phyloP scores from a whole-genome alignment of 2,113 vertebrate species.

The Hippocampus mohnikei region DNA sequence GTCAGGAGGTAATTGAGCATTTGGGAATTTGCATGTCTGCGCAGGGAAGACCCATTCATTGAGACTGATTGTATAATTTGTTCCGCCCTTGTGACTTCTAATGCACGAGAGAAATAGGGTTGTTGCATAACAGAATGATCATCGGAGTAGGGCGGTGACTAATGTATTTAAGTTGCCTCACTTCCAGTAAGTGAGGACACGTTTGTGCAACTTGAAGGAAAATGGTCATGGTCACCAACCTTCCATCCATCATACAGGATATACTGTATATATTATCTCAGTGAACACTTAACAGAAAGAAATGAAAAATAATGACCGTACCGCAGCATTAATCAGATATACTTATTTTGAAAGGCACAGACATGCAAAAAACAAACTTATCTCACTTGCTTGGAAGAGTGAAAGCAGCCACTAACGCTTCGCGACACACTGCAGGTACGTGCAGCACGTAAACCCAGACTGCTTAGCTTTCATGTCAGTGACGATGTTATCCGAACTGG shows the following conservation, averaged over 20 bases:
- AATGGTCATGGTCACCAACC: background rate
- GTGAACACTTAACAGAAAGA: background rate
- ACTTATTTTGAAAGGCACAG: background rate
- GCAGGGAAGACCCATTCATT: constrained; percentile 62
- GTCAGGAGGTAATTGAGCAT: constrained; percentile 59
- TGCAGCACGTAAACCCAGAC: constrained; percentile 11
- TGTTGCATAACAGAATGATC: constrained; percentile 49
- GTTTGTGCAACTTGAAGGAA: constrained; percentile 12
- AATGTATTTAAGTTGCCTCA: constrained; percentile 18
- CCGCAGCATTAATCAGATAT: background rate
- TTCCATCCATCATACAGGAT: background rate
- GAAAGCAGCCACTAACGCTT: background rate
- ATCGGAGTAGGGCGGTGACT: constrained; percentile 28
- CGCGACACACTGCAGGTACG: background rate
- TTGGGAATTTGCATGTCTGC: constrained; percentile 63
- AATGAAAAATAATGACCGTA: background rate
- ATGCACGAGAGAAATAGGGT: constrained; percentile 53
- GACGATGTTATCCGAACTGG: constrained; percentile 59
- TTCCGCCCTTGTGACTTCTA: constrained; percentile 64
- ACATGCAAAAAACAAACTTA: background rate
- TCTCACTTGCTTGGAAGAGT: background rate
- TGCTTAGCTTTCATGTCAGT: constrained; percentile 55
- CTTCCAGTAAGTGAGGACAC: constrained; percentile 5
- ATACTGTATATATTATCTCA: no score
- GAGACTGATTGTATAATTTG: constrained; percentile 61